Base-by-base conservation (phyloP, 2,797 vertebrate species). In the Leucoraja ocellata region DNA sequence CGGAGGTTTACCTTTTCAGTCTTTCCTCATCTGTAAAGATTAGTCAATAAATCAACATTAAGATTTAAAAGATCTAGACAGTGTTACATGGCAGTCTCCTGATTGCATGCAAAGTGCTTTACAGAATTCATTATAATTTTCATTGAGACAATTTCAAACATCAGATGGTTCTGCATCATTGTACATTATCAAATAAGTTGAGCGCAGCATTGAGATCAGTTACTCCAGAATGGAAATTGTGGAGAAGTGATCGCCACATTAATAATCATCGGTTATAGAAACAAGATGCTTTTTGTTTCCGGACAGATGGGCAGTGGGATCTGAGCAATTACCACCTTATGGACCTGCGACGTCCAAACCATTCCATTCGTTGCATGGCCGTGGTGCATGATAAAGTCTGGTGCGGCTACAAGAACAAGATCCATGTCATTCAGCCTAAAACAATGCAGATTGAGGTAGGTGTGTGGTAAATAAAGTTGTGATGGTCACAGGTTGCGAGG, bases 391-490 rank as follows among this genome's bases (percentile, higher is more conserved):
- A 99, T 86, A 97, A 98, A 25, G 98, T 99, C 84, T 99, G 99
- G 99, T 99, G 98, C 14, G 99, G 99, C 94, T 99, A 99, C 95
- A 99, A 98, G 97, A 99, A 99, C 96, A 99, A 99, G 95, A 98
- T 99, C 95, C 98, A 99, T 11, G 98, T 99, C 93, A 99, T 99
- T 95, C 99, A 99, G 95, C 99, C 99, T 28, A 99, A 99, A 96
- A 99, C 98, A 2, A 99, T 99, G 99, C 98, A 99, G 96, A 99
- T 99, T 0, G 98, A 99, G 97, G 99, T 96, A 94, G n/a, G 14
- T 91, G 76, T 0, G 0, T 21, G 32, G 74, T 13, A 88, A 63
- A 0, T 68, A 36, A 83, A 25, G 28, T 36, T 0, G 32, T 88
- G n/a, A 3, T 28, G 2, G 4, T 2, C 63, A 68, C n/a, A 68